Base-by-base conservation (phyloP, 1,140 invertebrate genomes). In the Adelges cooleyi region DNA sequence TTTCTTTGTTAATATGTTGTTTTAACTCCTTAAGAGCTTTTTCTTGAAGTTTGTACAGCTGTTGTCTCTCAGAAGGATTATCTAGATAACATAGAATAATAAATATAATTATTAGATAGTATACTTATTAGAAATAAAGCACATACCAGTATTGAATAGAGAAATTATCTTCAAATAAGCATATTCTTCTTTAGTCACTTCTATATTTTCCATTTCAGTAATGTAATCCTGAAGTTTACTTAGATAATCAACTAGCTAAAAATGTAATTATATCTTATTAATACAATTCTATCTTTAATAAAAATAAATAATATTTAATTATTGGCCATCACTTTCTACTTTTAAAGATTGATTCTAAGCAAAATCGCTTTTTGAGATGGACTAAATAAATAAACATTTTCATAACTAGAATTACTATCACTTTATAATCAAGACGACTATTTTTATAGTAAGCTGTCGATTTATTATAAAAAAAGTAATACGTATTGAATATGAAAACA, bases 111-210 rank as follows among this genome's bases (percentile, higher is more conserved):
- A 53, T 53, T 15, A 42, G 6, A 1, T 10, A 52, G 11, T 44
- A 50, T 17, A 22, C 29, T 5, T 33, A 33, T 48, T 18, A 18
- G 20, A n/a, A 13, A 67, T n/a, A n/a, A n/a, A n/a, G n/a, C n/a
- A n/a, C 68, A 70, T 73, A 83, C 81, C 82, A 69, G 80, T 77
- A 71, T 84, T 85, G 72, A 93, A 94, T 18, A 96, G 81, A 10
- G 85, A 84, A 40, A 95, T 81, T 5, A 89, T 84, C 72, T 93
- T 87, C n/a, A 96, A 80, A 74, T 92, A 92, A 2, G 92, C 92
- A 76, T 87, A 92, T 75, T 97, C 93, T 65, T 85, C 78, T 56
- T 87, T 82, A 73, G 89, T 84, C 52, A 92, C 80, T 73, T 90
- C 81, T 68, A 92, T 73, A 70, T 82, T 79, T 66, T 85, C 81